Conservation (phyloP, 2,113 vertebrate genomes). For the Semnornis frantzii region DNA sequence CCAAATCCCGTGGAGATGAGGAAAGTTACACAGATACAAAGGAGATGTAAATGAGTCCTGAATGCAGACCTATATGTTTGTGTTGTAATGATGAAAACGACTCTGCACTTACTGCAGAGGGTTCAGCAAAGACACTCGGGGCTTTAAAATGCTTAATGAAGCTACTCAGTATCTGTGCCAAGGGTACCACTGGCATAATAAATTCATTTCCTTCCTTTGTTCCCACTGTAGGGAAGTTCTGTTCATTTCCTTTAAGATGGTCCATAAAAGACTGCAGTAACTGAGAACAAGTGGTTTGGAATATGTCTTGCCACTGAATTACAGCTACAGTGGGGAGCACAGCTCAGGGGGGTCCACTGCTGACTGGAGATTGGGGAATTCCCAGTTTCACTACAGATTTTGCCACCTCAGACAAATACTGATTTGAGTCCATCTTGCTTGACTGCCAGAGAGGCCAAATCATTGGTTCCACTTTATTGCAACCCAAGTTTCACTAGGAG, state of each 20-base stretch:
- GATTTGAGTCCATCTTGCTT: not conserved
- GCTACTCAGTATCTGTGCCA: not conserved
- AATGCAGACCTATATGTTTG: not conserved
- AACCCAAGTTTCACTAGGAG: not conserved
- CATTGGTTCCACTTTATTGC: not conserved
- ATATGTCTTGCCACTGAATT: not conserved
- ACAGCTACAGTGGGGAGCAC: not conserved
- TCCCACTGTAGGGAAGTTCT: not conserved
- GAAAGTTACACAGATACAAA: not conserved
- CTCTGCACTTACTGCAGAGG: not conserved
- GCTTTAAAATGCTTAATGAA: conserved; percentile 5
- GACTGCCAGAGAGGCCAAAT: not conserved
- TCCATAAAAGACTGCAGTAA: not conserved
- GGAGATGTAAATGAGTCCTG: not conserved
- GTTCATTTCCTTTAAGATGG: not conserved
- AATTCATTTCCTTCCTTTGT: not conserved
- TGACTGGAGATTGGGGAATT: not conserved
- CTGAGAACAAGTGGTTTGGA: not conserved
- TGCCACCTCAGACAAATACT: not conserved
- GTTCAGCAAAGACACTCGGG: not conserved
- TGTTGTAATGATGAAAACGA: not conserved
- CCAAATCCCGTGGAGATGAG: not conserved
- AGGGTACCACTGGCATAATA: not conserved
- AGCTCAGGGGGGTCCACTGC: not conserved
- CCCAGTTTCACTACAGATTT: not conserved